Conservation (phyloP, 2,113 vertebrate genomes). For the Vulpes lagopus region DNA sequence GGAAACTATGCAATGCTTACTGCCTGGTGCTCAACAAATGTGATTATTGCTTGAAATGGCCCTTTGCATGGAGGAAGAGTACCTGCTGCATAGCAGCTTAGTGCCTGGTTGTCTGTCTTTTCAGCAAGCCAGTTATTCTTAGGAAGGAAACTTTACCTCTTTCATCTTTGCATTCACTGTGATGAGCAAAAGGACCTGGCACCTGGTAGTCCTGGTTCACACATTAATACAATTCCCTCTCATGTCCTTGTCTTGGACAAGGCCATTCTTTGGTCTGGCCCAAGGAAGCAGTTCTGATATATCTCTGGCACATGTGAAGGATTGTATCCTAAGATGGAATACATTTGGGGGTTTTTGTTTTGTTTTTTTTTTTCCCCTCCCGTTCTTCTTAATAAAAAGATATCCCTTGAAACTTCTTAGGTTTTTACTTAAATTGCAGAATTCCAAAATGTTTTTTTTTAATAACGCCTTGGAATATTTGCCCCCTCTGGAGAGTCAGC, state of each 20-base stretch:
- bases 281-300: not conserved
- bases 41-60: not conserved
- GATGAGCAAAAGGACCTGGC: not conserved
- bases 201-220: not conserved
- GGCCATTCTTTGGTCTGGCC: not conserved
- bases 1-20: not conserved
- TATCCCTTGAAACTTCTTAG: not conserved
- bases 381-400: not conserved
- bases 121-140: not conserved
- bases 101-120: not conserved
- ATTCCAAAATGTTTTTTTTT: not conserved
- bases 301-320: too few relatives aligned
- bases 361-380: not conserved
- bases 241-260: not conserved
- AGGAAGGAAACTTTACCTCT: not conserved
- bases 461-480: not conserved
- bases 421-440: not conserved
- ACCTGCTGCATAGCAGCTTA: not conserved
- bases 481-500: not conserved
- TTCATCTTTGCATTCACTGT: not conserved
- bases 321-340: not conserved
- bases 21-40: too few relatives aligned
- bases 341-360: not conserved
- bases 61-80: not conserved
- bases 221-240: not conserved